These are phyloP conservation scores for Gambelia wislizenii DNA, from an alignment of 2,797 vertebrate species.

Conservation along the genomic window DNA sequence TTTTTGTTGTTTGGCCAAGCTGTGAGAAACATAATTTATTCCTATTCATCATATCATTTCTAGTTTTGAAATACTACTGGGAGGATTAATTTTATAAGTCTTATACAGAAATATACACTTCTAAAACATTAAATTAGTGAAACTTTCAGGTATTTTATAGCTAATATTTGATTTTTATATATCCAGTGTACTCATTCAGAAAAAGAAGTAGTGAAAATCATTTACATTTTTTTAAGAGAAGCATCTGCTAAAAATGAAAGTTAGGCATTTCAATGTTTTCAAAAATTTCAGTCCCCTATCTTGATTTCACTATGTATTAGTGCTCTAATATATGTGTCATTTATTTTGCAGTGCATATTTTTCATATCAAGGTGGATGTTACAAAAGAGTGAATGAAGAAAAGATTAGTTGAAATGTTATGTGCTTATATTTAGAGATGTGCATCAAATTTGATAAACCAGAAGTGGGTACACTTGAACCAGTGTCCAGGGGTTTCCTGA, in stretches of 20 bases:
- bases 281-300: background rate
- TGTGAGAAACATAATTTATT: constrained; percentile 19
- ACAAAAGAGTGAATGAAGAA: background rate
- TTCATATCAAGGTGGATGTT: background rate
- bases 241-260: background rate
- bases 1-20: constrained; percentile 8
- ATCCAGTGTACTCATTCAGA: background rate
- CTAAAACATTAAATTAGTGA: constrained; percentile 11
- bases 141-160: background rate
- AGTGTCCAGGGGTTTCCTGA: no score
- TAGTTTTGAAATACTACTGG: constrained; percentile 14
- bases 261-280: background rate
- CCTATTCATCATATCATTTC: background rate
- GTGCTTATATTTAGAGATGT: no score
- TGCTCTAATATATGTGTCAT: background rate
- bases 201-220: background rate
- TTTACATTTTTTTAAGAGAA: background rate
- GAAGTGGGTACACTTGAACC: no score
- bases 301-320: background rate
- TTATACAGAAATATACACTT: background rate
- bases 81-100: constrained; percentile 10
- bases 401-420: background rate
- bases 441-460: no score
- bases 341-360: background rate
- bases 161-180: background rate